Evolutionary conservation across 2,888 invertebrate species (phyloP).

Genomic region (Drosophila picticornis): DNA sequence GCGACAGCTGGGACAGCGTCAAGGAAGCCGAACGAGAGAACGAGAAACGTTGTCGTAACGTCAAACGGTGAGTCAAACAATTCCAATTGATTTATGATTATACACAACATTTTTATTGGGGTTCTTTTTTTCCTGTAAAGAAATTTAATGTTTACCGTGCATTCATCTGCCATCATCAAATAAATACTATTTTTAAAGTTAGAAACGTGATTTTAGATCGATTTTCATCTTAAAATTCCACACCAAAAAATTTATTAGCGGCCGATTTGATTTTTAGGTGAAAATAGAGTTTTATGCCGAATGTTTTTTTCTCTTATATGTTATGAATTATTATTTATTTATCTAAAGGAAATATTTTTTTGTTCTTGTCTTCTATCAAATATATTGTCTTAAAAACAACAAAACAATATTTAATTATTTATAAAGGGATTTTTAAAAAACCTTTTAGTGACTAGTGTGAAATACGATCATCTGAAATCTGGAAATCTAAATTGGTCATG

Average conservation of each 20-base stretch:
- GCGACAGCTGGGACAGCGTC: conserved; percentile 85
- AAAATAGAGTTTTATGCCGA: neutral
- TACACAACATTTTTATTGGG: neutral
- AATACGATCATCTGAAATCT: neutral
- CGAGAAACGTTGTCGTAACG: conserved; percentile 78
- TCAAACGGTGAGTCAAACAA: conserved; percentile 78
- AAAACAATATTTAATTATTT: neutral
- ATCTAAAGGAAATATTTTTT: neutral
- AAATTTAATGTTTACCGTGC: neutral
- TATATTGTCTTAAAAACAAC: no score
- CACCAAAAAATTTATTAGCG: neutral
- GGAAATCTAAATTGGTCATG: neutral
- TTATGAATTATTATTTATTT: neutral
- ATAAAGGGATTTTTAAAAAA: neutral
- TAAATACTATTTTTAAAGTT: neutral
- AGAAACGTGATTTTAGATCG: neutral
- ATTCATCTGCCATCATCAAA: neutral
- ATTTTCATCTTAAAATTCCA: neutral
- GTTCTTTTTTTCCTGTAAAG: neutral
- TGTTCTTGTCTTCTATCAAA: no score
- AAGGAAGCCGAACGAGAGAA: conserved; percentile 83
- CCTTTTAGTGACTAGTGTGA: neutral
- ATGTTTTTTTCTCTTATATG: neutral
- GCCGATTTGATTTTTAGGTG: neutral
- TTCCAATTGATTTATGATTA: neutral